phyloP scores from a whole-genome alignment of 64 coral and sea anemone species.

The Orbicella faveolata region DNA sequence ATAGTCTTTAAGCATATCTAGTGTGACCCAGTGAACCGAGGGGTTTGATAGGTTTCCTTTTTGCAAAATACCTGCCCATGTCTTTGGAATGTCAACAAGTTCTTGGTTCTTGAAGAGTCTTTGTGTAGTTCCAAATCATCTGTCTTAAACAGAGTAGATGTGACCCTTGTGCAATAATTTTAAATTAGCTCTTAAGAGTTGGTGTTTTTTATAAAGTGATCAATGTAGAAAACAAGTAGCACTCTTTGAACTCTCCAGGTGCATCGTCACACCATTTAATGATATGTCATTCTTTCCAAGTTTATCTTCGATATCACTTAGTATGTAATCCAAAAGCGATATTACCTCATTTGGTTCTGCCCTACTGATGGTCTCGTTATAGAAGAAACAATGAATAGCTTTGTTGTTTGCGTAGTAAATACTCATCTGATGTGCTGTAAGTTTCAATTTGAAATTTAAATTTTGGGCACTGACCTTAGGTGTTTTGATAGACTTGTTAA shows the following conservation, averaged over 20 bases:
- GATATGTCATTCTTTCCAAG: slow-evolving; percentile 18
- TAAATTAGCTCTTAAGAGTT: neutral
- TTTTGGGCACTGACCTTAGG: neutral
- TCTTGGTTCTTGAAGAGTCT: neutral
- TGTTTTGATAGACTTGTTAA: neutral
- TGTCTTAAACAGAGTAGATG: slow-evolving; percentile 23
- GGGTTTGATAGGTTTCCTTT: neutral
- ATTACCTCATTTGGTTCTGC: neutral
- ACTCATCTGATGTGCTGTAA: neutral
- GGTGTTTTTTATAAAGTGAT: neutral
- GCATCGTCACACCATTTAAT: slow-evolving; percentile 27
- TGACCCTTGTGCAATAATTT: slow-evolving; percentile 28
- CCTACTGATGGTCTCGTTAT: neutral
- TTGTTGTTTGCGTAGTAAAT: neutral
- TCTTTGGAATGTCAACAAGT: neutral
- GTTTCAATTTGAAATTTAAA: neutral
- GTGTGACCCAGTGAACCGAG: neutral
- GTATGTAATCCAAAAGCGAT: neutral
- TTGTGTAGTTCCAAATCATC: slow-evolving; percentile 32
- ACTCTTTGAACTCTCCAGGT: slow-evolving; percentile 37
- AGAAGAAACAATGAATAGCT: neutral
- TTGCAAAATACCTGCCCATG: slow-evolving; percentile 4
- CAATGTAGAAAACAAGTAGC: slow-evolving; percentile 2
- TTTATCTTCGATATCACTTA: neutral
- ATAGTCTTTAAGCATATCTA: neutral